Evolutionary conservation across 53 echinoderm and acorn worm species (phyloP).

Genomic region (Antedon mediterranea): DNA sequence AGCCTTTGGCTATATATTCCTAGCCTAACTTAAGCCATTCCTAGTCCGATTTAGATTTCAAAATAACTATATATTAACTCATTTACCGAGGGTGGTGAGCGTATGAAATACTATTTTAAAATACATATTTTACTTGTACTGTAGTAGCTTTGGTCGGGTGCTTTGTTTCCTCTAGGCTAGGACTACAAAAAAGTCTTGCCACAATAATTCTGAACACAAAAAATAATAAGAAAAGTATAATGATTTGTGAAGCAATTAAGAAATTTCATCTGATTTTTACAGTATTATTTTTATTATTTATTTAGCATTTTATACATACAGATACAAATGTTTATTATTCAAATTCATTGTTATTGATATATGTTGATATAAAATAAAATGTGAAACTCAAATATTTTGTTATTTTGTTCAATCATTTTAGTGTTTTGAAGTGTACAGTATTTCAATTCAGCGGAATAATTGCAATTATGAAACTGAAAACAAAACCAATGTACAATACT

Average conservation of each 20-base stretch:
- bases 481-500: no score
- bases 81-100: neutral
- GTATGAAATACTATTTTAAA: neutral
- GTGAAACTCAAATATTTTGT: conserved; percentile 1
- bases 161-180: neutral
- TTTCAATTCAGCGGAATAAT: no score
- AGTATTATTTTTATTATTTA: conserved; percentile 1
- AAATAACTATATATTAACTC: neutral
- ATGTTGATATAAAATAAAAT: neutral
- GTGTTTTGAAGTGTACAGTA: no score
- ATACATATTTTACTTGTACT: no score
- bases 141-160: neutral
- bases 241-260: neutral
- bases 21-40: no score
- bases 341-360: conserved; percentile 1
- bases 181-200: neutral
- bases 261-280: neutral
- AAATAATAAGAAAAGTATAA: neutral
- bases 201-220: neutral
- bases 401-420: no score
- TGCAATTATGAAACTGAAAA: no score
- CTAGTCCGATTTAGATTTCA: no score
- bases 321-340: neutral
- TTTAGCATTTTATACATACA: neutral
- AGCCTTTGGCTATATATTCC: no score